Evolutionary conservation across 1,140 invertebrate species (phyloP), one percentile per base, ranked within the genome.

Genomic region (Trichoplusia ni): DNA sequence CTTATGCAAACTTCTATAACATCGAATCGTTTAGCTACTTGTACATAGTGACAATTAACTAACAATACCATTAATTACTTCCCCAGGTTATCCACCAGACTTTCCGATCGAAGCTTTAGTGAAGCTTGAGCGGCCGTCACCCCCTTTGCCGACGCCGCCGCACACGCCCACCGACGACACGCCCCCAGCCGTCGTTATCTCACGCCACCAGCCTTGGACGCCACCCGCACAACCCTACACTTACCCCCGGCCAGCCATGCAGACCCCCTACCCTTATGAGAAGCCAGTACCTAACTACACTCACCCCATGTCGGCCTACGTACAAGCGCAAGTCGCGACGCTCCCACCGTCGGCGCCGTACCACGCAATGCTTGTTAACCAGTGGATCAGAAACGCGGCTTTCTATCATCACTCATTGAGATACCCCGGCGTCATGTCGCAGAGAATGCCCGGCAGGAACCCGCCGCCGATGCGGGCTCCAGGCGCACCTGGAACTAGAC

Each of bases 311-410:
- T 84, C 81, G 31, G 90, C 89, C 4, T 91, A 90, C 71, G 79
- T 89, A 13, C 88, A 90, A 75, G 81, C 90, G 4, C 90, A 90
- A 79, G 86, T 89, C 9, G 81, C 81, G 3, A 79, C 84, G 3
- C 69, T 86, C 33, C 85, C 81, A 14, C 88, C 89, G 8, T 77
- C 84, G 65, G 79, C 86, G 6, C 84, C 81, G 0, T 91, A 86
- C 69, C 84, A 91, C 73, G 91, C 93, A 0, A 85, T 93, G 33
- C 83, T 95, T 7, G 91, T 95, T 42, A 94, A 95, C 69, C 94
- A 95, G 66, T 95, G 94, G 94, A 90, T 95, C 25, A 91, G 94
- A 69, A 94, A 93, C 60, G 94, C 94, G 0, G 94, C 94, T 1
- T 70, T 95, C 4, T 92, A 94, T 68, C 93, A 94, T 53, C 92